These are phyloP conservation scores for Agrotis ipsilon DNA, from an alignment of 2,888 invertebrate species.

Conservation along the genomic window DNA sequence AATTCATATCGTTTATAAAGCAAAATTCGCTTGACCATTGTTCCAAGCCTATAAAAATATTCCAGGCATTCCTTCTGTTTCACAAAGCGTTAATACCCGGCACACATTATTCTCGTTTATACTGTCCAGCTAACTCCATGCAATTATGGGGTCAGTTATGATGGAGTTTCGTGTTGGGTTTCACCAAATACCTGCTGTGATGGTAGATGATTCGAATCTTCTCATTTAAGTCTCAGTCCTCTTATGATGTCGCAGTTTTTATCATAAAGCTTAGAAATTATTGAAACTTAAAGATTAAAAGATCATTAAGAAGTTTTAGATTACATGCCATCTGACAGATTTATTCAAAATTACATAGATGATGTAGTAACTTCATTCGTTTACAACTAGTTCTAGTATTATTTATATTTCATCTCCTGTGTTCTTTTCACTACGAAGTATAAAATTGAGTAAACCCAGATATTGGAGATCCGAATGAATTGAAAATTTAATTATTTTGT, in stretches of 20 bases:
- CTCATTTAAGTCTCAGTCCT: neutral
- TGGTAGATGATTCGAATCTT: neutral
- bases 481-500: slow-evolving; percentile 41
- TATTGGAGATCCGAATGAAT: slow-evolving; percentile 20
- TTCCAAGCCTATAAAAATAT: slow-evolving; percentile 29
- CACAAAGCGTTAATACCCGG: slow-evolving; percentile 28
- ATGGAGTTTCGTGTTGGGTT: slow-evolving; percentile 5
- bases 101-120: slow-evolving; percentile 7
- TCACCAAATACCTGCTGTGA: neutral
- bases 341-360: neutral
- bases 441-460: slow-evolving; percentile 3
- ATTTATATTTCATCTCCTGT: neutral
- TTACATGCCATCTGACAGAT: neutral
- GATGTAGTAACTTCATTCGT: neutral
- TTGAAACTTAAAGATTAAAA: too few species aligned
- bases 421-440: neutral
- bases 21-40: slow-evolving; percentile 19
- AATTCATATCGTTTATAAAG: slow-evolving; percentile 19
- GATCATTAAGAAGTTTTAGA: neutral
- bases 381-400: neutral
- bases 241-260: too few species aligned
- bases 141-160: neutral
- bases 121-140: neutral
- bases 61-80: slow-evolving; percentile 1
- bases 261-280: neutral